A percentile compares a stretch with the other conserved stretches of the same genome.
Conservation (phyloP, 2,113 vertebrate species). For the Hoplias malabaricus region DNA sequence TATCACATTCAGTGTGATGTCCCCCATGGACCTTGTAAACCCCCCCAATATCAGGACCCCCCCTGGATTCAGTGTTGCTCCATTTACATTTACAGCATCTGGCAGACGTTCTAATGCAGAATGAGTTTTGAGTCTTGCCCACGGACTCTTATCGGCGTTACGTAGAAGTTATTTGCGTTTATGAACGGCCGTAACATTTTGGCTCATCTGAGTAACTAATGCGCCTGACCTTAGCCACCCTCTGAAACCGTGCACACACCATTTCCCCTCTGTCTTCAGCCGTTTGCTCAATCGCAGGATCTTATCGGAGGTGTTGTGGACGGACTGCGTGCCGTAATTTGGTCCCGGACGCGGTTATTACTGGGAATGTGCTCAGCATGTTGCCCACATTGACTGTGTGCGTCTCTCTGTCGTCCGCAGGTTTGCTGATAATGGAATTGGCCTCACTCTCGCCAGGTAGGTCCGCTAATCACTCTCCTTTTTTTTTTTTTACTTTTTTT, state of each 20-base stretch:
- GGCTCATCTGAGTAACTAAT: too few relatives aligned
- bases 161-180: too few relatives aligned
- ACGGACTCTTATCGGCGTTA: too few relatives aligned
- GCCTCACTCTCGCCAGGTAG: constrained; percentile 94
- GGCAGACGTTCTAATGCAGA: too few relatives aligned
- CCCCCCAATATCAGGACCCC: too few relatives aligned
- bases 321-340: neutral
- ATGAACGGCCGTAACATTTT: neutral
- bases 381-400: constrained; percentile 23
- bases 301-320: neutral
- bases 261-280: neutral
- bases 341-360: neutral
- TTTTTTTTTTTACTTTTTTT: too few relatives aligned
- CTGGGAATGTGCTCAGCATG: neutral
- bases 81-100: too few relatives aligned
- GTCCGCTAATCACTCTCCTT: constrained; percentile 40
- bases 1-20: too few relatives aligned
- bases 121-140: too few relatives aligned
- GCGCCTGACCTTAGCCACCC: too few relatives aligned
- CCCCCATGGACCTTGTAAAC: too few relatives aligned
- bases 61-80: too few relatives aligned
- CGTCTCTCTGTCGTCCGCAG: constrained; percentile 67
- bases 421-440: constrained; percentile 96
- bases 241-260: neutral
- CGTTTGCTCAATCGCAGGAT: neutral